Percentiles rank a stretch among this genome's conserved stretches.
phyloP scores from a whole-genome alignment of 2,797 vertebrate genomes.

The Lagorchestes hirsutus region DNA sequence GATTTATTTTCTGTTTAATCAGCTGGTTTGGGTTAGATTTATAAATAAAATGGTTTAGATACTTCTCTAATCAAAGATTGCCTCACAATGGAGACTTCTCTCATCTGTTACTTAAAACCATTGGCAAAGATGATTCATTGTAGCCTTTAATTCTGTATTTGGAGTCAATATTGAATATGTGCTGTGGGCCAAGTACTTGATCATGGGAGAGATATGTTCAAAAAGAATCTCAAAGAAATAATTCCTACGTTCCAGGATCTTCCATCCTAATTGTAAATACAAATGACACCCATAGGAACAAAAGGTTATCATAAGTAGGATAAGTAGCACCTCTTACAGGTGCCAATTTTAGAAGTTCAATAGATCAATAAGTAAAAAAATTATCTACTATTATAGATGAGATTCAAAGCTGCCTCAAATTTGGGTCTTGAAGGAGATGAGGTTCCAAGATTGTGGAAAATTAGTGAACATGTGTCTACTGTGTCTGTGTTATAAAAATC shows the following conservation, averaged over 20 bases:
- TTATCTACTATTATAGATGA: not conserved
- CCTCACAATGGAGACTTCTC: not conserved
- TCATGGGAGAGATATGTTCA: not conserved
- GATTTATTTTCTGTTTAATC: not conserved
- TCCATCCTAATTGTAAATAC: not conserved
- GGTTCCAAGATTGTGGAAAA: not conserved
- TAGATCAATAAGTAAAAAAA: not conserved
- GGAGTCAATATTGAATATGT: not conserved
- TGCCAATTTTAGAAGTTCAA: not conserved
- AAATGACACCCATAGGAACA: not conserved
- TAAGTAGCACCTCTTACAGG: not conserved
- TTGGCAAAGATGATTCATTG: not conserved
- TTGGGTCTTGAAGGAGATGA: not conserved
- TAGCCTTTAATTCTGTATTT: not conserved
- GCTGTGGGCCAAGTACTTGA: not conserved
- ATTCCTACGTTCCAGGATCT: not conserved
- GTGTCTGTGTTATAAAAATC: not conserved
- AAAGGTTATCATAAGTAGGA: not conserved
- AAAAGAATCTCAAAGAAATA: not conserved
- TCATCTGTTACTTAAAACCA: not conserved
- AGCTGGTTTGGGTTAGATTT: not conserved
- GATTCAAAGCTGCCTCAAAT: not conserved
- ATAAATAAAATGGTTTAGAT: not conserved
- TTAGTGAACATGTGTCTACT: not conserved
- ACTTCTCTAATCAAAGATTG: not conserved